Percentiles rank a stretch among this genome's conserved stretches.
phyloP scores from a whole-genome alignment of 2,113 vertebrate species.

The Tinamus guttatus region DNA sequence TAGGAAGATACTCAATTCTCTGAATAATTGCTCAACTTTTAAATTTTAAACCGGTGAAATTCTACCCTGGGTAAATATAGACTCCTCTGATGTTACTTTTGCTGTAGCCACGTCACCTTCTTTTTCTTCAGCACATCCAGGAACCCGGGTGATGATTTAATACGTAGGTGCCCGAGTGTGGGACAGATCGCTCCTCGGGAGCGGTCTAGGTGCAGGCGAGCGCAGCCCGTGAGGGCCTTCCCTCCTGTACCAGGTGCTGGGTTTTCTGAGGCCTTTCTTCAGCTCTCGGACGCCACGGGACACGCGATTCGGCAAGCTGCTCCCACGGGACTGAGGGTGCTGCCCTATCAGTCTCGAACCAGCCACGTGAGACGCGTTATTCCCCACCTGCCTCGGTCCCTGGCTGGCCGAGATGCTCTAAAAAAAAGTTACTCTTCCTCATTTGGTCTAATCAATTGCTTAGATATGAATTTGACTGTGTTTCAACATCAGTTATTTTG shows the following conservation, averaged over 20 bases:
- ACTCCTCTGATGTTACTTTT: background rate
- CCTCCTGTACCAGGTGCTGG: background rate
- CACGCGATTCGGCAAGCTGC: background rate
- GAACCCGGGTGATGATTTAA: background rate
- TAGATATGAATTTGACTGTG: background rate
- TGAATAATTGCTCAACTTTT: background rate
- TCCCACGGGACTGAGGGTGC: background rate
- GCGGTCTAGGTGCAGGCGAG: background rate
- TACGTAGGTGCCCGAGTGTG: background rate
- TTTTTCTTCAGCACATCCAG: background rate
- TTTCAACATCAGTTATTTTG: conserved; percentile 48
- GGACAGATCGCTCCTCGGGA: background rate
- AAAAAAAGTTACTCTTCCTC: background rate
- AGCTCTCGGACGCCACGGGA: background rate
- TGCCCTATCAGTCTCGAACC: background rate
- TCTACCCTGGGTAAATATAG: background rate
- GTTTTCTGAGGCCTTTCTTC: background rate
- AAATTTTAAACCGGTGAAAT: background rate
- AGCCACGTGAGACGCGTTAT: background rate
- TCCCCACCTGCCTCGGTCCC: background rate
- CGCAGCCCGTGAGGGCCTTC: background rate
- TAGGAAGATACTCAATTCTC: rapidly evolving
- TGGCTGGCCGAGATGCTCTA: background rate
- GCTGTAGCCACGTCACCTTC: background rate
- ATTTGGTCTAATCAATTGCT: background rate